Evolutionary conservation across 2,797 vertebrate species (phyloP).

Genomic region (Argentina silus): DNA sequence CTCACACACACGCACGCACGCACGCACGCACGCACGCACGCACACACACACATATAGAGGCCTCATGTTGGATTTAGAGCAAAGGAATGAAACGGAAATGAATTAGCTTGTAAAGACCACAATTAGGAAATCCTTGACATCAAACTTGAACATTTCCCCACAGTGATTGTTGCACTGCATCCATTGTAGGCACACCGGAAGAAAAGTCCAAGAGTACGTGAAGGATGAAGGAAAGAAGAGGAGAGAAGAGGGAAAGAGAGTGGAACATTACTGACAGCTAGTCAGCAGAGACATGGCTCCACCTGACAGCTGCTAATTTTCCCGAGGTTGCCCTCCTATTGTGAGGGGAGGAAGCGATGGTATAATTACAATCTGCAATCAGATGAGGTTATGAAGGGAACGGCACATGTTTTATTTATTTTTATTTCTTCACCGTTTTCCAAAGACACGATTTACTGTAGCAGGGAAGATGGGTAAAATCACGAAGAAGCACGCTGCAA

Average conservation of each 20-base stretch:
- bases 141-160: constrained; percentile 27
- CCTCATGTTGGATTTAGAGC: constrained; percentile 32
- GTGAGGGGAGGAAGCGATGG: constrained; percentile 62
- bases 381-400: constrained; percentile 60
- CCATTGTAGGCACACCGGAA: not conserved
- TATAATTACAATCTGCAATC: constrained; percentile 75
- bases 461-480: not conserved
- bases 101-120: constrained; percentile 33
- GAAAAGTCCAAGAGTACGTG: not conserved
- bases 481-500: constrained; percentile 33
- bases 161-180: constrained; percentile 12
- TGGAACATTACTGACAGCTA: constrained; percentile 68
- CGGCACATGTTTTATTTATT: constrained; percentile 12
- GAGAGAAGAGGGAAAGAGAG: constrained; percentile 53
- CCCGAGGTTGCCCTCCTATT: constrained; percentile 60
- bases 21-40: not conserved
- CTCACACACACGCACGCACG: not conserved
- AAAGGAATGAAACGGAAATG: constrained; percentile 13
- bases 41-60: not conserved
- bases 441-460: constrained; percentile 26
- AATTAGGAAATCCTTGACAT: constrained; percentile 33
- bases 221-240: constrained; percentile 22
- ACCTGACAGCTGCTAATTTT: constrained; percentile 69
- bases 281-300: constrained; percentile 60
- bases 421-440: constrained; percentile 29